These are phyloP conservation scores for Tauraco erythrolophus DNA, from an alignment of 2,113 vertebrate genomes.

Conservation along the genomic window DNA sequence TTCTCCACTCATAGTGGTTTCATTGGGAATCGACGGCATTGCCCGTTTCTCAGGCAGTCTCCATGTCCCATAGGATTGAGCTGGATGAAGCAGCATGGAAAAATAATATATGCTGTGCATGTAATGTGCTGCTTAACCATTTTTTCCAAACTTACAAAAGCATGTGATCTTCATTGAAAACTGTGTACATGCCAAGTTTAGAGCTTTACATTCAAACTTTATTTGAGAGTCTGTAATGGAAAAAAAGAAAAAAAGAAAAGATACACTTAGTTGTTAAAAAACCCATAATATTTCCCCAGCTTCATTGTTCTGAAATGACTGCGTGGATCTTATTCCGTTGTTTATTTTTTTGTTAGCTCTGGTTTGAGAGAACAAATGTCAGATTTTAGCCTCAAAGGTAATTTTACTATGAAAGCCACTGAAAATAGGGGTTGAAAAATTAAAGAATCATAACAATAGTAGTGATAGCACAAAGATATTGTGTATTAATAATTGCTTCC, in stretches of 20 bases:
- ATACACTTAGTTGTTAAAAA: not conserved
- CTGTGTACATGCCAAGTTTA: conserved; percentile 16
- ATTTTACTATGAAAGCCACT: not conserved
- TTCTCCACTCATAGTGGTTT: not conserved
- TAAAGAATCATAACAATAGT: not conserved
- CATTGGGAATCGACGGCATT: conserved; percentile 13
- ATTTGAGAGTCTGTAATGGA: not conserved
- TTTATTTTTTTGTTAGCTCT: not conserved
- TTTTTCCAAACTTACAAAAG: conserved; percentile 41
- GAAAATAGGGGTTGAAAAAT: not conserved
- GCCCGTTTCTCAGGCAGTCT: conserved; percentile 46
- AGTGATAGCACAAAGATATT: not conserved
- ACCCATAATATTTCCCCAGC: not conserved
- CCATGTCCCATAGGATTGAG: conserved; percentile 20
- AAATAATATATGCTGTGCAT: conserved; percentile 39
- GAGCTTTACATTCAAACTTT: conserved; percentile 19
- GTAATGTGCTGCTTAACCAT: conserved; percentile 26
- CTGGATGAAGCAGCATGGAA: conserved; percentile 46
- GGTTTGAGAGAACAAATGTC: not conserved
- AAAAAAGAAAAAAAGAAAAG: fast-evolving
- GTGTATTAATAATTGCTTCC: not conserved
- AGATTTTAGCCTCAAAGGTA: not conserved
- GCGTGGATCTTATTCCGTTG: not conserved
- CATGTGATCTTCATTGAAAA: conserved; percentile 60
- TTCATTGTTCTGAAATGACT: conserved; percentile 10